These are phyloP conservation scores for Rhinoraja longicauda DNA, from an alignment of 2,797 vertebrate genomes.

Conservation along the genomic window DNA sequence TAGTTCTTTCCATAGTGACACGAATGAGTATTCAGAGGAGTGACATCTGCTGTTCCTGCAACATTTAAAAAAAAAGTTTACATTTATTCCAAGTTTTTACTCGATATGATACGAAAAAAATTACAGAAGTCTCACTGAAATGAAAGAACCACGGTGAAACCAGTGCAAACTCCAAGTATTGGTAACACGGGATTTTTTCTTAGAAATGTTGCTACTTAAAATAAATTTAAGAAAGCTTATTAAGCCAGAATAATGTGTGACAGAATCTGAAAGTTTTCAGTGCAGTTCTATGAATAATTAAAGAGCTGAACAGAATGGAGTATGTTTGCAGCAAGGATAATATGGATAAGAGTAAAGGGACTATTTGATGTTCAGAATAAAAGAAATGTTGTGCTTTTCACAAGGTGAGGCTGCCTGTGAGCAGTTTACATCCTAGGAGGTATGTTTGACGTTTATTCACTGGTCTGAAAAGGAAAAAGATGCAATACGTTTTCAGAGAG, in stretches of 20 bases:
- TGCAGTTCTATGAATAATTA: conserved; percentile 18
- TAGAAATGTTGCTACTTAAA: conserved; percentile 25
- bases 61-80: not conserved
- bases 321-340: not conserved
- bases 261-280: not conserved
- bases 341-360: not conserved
- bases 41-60: not conserved
- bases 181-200: not conserved
- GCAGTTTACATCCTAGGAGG: not conserved
- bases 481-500: not conserved
- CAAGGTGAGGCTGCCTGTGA: not conserved
- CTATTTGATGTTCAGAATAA: not conserved
- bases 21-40: too few relatives aligned
- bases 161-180: not conserved
- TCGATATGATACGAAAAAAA: not conserved
- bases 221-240: not conserved
- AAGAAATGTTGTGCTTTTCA: not conserved
- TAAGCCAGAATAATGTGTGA: not conserved
- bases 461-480: not conserved
- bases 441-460: too few relatives aligned
- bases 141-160: not conserved
- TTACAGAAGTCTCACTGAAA: not conserved
- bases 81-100: not conserved
- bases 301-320: not conserved
- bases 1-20: not conserved